A percentile compares a stretch with the other conserved stretches of the same genome.
Evolutionary conservation across 23 tunicate genomes (phyloP).

Genomic region (Trididemnum clinides): DNA sequence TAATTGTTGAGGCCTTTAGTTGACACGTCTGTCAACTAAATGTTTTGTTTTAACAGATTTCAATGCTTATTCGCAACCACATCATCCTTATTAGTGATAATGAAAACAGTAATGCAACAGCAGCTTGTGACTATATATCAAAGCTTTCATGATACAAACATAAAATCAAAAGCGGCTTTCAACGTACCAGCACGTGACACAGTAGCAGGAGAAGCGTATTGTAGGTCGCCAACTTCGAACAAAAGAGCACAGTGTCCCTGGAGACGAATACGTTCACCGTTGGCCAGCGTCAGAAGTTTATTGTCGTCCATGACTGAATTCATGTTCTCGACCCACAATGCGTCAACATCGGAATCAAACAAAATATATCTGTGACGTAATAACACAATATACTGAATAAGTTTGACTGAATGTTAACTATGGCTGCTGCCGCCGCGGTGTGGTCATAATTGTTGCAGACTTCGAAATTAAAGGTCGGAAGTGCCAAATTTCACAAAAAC

Average conservation of each 20-base stretch:
- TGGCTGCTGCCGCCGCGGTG: too few species aligned
- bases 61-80: too few species aligned
- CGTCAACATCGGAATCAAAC: conserved; percentile 97
- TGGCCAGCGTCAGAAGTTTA: conserved; percentile 92
- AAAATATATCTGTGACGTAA: conserved; percentile 71
- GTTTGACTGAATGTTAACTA: background rate
- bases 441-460: too few species aligned
- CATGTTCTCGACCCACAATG: conserved; percentile 99
- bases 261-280: conserved; percentile 95
- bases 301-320: conserved; percentile 99
- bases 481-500: too few species aligned
- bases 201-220: conserved; percentile 99
- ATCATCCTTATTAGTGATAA: too few species aligned
- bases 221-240: conserved; percentile 99
- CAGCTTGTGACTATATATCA: too few species aligned
- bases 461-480: too few species aligned
- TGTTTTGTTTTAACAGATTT: too few species aligned
- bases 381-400: background rate
- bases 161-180: background rate
- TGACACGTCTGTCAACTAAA: too few species aligned
- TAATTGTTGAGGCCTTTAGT: too few species aligned
- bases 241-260: conserved; percentile 94
- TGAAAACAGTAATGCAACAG: too few species aligned
- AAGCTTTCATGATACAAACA: too few species aligned
- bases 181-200: conserved; percentile 97